These are phyloP conservation scores for Terrapene triunguis DNA, from an alignment of 2,113 vertebrate species.

Conservation along the genomic window DNA sequence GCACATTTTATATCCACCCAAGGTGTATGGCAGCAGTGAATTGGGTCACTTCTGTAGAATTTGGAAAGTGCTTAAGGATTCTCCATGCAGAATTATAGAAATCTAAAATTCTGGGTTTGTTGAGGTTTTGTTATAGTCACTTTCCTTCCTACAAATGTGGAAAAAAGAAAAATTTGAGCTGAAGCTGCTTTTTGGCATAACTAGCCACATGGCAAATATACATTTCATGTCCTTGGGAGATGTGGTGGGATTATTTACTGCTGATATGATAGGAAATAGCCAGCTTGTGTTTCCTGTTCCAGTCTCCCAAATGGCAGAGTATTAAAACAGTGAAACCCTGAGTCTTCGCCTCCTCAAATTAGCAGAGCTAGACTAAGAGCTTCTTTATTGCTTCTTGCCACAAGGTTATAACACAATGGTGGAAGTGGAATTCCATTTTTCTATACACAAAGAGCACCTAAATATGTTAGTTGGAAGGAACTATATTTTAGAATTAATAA, in stretches of 20 bases:
- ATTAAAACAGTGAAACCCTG: rapidly evolving
- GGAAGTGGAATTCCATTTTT: rapidly evolving
- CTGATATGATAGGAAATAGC: rapidly evolving
- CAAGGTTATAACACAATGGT: rapidly evolving
- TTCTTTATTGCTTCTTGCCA: not conserved
- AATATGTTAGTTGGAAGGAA: not conserved
- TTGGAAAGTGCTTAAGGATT: not conserved
- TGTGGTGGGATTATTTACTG: not conserved
- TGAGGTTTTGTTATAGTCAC: rapidly evolving
- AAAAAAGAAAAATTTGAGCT: not conserved
- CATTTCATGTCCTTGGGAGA: rapidly evolving
- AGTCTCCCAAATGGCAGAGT: not conserved
- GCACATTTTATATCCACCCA: rapidly evolving
- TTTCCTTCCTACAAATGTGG: not conserved
- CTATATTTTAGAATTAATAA: not conserved
- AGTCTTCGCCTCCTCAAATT: not conserved
- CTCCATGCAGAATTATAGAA: rapidly evolving
- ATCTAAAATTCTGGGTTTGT: not conserved
- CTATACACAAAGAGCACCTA: not conserved
- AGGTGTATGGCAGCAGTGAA: rapidly evolving
- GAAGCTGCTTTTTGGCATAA: not conserved
- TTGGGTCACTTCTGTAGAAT: not conserved
- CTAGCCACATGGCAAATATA: rapidly evolving
- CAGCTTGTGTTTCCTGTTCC: rapidly evolving
- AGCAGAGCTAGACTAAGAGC: not conserved